phyloP scores from a whole-genome alignment of 2,797 vertebrate species.

The Acrossocheilus fasciatus region DNA sequence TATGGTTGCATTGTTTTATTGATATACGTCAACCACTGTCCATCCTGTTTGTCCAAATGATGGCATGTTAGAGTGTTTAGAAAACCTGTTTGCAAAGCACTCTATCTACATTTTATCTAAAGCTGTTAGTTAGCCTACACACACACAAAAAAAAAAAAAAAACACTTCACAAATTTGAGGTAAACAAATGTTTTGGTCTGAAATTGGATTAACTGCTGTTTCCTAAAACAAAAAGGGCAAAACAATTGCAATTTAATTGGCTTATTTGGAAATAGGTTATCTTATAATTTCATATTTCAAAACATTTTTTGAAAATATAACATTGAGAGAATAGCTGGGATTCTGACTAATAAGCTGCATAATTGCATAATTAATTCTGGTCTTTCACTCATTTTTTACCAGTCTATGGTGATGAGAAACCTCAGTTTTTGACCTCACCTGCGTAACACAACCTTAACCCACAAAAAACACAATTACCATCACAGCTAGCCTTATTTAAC shows the following conservation, averaged over 20 bases:
- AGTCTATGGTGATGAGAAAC: background rate
- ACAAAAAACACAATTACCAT: conserved; percentile 33
- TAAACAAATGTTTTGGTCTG: background rate
- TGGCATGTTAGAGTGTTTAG: background rate
- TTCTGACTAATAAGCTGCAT: background rate
- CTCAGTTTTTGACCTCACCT: conserved; percentile 18
- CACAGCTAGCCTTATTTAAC: conserved; percentile 47
- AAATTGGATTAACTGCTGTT: background rate
- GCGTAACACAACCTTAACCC: conserved; percentile 12
- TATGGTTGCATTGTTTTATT: background rate
- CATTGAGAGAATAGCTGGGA: background rate
- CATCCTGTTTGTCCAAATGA: background rate
- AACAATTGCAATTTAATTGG: background rate
- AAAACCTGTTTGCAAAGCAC: background rate
- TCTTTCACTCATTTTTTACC: background rate
- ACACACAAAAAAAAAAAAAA: no score
- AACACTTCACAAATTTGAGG: background rate
- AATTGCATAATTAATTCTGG: conserved; percentile 2
- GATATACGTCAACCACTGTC: background rate
- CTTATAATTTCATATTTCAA: background rate
- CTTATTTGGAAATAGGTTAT: background rate
- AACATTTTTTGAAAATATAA: background rate
- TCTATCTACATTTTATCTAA: background rate
- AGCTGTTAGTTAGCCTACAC: background rate
- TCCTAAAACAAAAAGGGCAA: background rate